A percentile compares a stretch with the other conserved stretches of the same genome.
These are phyloP conservation scores for Leptopilina myrica DNA, from an alignment of 2,888 invertebrate genomes.

Conservation along the genomic window DNA sequence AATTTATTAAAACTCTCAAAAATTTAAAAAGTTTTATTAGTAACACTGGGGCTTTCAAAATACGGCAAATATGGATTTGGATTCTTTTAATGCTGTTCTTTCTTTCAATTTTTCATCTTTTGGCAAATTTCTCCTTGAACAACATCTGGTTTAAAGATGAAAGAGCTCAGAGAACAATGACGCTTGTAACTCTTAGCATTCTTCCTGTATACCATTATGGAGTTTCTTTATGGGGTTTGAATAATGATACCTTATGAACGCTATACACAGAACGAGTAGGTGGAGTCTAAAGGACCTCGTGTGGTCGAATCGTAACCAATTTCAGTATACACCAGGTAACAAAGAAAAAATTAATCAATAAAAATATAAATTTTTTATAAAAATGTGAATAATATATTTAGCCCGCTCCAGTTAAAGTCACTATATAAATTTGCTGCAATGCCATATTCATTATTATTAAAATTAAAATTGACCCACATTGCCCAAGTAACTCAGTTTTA, in stretches of 20 bases:
- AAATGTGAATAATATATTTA: neutral
- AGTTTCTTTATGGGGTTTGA: constrained; percentile 62
- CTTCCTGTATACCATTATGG: constrained; percentile 57
- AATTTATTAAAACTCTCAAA: too few species aligned
- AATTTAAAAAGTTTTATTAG: neutral
- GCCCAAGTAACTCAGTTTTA: too few species aligned
- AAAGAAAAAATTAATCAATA: neutral
- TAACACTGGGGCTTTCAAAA: neutral
- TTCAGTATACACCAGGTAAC: constrained; percentile 1
- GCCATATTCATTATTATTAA: too few species aligned
- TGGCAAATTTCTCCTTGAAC: constrained; percentile 56
- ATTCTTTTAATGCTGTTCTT: neutral
- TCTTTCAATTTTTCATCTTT: constrained; percentile 45
- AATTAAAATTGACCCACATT: too few species aligned
- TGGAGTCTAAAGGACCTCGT: constrained; percentile 46
- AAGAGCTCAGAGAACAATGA: constrained; percentile 63
- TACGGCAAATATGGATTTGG: neutral
- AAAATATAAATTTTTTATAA: neutral
- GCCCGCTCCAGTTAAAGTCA: neutral
- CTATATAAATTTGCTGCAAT: neutral
- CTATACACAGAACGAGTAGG: constrained; percentile 55
- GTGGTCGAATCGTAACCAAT: constrained; percentile 48
- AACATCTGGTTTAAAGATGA: constrained; percentile 43
- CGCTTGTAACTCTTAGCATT: constrained; percentile 65
- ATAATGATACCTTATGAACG: constrained; percentile 66